Evolutionary conservation across 1,140 invertebrate genomes (phyloP), one percentile per base, ranked within the genome.

Genomic region (Neodiprion virginianus): DNA sequence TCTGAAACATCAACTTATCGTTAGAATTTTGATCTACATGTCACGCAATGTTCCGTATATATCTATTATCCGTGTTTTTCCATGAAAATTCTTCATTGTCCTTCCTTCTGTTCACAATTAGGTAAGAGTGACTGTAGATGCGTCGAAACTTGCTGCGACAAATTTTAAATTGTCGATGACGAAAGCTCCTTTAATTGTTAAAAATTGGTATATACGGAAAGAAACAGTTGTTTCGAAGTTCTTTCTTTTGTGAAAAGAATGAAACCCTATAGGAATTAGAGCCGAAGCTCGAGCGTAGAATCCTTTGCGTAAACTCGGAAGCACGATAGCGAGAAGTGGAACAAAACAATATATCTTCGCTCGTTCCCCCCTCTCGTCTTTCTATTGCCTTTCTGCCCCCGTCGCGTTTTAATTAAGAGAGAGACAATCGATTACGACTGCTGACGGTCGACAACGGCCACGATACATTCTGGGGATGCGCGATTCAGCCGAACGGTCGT

Each of bases 311-410:
- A 17, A 17, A 14, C 17, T 65, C 61, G 17, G 61, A 17, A 14
- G 78, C 75, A n/a, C 28, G 28, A 40, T 40, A 40, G 28, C 28
- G 28, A 40, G 1, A 40, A 40, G 28, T 40, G 28, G 28, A 40
- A 40, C 74, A 67, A 21, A 40, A 4, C 1, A 73, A 67, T 67
- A 53, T 53, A 68, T 49, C n/a, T 61, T 61, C 8, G 4, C 7
- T 61, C 53, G n/a, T 9, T 61, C n/a, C 53, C 53, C 53, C 0
- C n/a, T 61, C 11, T 5, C 8, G 28, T 40, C 0, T 14, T 8
- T 61, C 4, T 17, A 17, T 61, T 61, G 11, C 53, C 0, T 61
- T 61, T 7, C n/a, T 17, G 8, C n/a, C 53, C 53, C n/a, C 53
- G 53, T 61, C 8, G 11, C n/a, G 53, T 61, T 17, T 61, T 12